Percentiles rank a stretch among this genome's conserved stretches.
Evolutionary conservation across 2,888 invertebrate genomes (phyloP).

Genomic region (Cryptocephalus moraei): DNA sequence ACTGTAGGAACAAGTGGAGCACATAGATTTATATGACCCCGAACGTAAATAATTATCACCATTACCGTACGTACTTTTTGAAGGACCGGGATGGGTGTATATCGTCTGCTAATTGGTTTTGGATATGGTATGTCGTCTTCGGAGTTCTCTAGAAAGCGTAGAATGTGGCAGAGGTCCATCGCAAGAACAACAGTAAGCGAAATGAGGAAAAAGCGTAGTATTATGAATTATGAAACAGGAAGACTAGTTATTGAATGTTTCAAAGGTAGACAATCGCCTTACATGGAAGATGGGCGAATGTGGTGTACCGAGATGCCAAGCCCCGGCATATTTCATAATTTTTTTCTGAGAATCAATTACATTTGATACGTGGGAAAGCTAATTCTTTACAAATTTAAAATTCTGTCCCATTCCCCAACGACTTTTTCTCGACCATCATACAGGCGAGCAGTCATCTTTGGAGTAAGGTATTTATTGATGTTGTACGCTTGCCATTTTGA

Average conservation of each 20-base stretch:
- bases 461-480: constrained; percentile 25
- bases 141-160: too few relatives aligned
- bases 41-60: too few relatives aligned
- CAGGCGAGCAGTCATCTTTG: constrained; percentile 24
- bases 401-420: constrained; percentile 21
- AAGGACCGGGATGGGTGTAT: too few relatives aligned
- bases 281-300: neutral
- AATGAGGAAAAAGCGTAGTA: too few relatives aligned
- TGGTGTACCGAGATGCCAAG: constrained; percentile 6
- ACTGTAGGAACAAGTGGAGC: too few relatives aligned
- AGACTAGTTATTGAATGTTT: constrained; percentile 21
- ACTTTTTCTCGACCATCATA: constrained; percentile 19
- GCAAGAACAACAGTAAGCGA: too few relatives aligned
- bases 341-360: constrained; percentile 19
- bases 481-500: constrained; percentile 23
- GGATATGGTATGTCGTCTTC: too few relatives aligned
- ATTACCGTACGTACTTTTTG: too few relatives aligned
- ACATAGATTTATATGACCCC: too few relatives aligned
- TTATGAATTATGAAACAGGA: constrained; percentile 29
- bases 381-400: constrained; percentile 29
- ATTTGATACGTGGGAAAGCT: constrained; percentile 29
- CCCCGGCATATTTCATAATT: constrained; percentile 17
- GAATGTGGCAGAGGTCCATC: too few relatives aligned
- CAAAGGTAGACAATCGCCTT: neutral
- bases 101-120: too few relatives aligned